These are phyloP conservation scores for Troides oblongomaculatus DNA, from an alignment of 2,888 invertebrate genomes.

Conservation along the genomic window DNA sequence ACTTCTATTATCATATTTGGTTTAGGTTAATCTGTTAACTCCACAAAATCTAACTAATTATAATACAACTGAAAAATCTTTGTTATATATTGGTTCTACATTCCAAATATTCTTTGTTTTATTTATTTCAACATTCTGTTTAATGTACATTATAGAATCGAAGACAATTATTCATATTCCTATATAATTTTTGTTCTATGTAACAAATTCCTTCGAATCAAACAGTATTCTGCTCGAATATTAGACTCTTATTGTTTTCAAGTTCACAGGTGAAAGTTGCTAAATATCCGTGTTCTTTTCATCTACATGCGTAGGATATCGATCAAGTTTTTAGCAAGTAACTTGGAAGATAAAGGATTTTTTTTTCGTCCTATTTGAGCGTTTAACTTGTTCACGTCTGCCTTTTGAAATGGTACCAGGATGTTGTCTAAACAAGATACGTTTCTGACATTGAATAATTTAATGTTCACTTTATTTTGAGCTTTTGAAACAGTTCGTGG, in stretches of 20 bases:
- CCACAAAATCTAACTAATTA: background rate
- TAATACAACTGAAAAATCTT: background rate
- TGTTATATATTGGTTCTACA: too few relatives aligned
- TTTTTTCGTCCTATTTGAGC: background rate
- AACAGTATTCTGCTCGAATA: constrained; percentile 16
- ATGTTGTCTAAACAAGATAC: background rate
- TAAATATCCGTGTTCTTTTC: constrained; percentile 22
- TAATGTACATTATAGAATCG: too few relatives aligned
- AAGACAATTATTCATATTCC: too few relatives aligned
- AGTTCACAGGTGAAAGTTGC: constrained; percentile 23
- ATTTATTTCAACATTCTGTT: too few relatives aligned
- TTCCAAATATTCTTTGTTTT: too few relatives aligned
- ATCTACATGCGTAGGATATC: constrained; percentile 21
- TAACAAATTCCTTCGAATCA: background rate
- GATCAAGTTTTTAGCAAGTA: constrained; percentile 19
- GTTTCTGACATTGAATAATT: background rate
- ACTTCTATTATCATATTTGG: constrained; percentile 37
- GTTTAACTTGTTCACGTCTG: background rate
- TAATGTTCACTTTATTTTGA: background rate
- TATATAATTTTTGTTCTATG: background rate
- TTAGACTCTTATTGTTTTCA: constrained; percentile 17
- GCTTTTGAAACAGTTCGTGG: background rate
- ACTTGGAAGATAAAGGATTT: constrained; percentile 15
- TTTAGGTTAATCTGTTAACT: constrained; percentile 27
- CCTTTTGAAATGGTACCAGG: background rate